phyloP scores from a whole-genome alignment of 2,113 vertebrate species.

The Nansenia antarctica region DNA sequence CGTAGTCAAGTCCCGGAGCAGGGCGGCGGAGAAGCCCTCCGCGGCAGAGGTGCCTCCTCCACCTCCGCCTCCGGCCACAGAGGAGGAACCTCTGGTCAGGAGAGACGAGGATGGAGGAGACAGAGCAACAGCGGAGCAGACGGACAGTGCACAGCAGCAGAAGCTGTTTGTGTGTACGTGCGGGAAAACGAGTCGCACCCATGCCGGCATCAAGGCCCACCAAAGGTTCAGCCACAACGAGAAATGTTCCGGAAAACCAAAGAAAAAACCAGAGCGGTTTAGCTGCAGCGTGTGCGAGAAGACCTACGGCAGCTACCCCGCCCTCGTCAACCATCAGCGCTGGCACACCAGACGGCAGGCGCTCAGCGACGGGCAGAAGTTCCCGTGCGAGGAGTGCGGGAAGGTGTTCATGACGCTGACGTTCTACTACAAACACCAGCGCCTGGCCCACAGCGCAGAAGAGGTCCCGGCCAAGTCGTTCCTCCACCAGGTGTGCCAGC shows the following conservation, averaged over 20 bases:
- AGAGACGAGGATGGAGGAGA: too few relatives aligned
- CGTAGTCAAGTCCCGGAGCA: conserved; percentile 59
- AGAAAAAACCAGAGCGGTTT: conserved; percentile 65
- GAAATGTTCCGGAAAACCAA: conserved; percentile 55
- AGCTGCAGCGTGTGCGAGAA: conserved; percentile 72
- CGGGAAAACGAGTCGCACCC: conserved; percentile 67
- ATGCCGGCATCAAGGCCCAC: conserved; percentile 70
- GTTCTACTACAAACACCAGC: conserved; percentile 71
- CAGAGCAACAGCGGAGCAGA: conserved; percentile 23
- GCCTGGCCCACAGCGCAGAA: conserved; percentile 58
- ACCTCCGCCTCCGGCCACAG: too few relatives aligned
- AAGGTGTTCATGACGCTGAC: conserved; percentile 69
- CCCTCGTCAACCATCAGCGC: conserved; percentile 70
- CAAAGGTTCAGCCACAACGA: conserved; percentile 69
- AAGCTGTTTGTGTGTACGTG: conserved; percentile 66
- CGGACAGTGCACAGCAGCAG: conserved; percentile 27
- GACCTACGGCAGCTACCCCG: conserved; percentile 58
- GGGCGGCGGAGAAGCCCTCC: conserved; percentile 32
- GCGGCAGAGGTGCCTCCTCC: neutral
- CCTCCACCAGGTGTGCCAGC: conserved; percentile 74
- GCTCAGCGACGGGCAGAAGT: conserved; percentile 39
- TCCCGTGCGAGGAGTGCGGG: conserved; percentile 72
- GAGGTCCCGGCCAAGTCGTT: conserved; percentile 76
- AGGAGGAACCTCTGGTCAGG: too few relatives aligned
- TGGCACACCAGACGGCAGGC: conserved; percentile 69